Base-by-base conservation (phyloP, 1,140 invertebrate species). In the Hylyphantes graminicola region DNA sequence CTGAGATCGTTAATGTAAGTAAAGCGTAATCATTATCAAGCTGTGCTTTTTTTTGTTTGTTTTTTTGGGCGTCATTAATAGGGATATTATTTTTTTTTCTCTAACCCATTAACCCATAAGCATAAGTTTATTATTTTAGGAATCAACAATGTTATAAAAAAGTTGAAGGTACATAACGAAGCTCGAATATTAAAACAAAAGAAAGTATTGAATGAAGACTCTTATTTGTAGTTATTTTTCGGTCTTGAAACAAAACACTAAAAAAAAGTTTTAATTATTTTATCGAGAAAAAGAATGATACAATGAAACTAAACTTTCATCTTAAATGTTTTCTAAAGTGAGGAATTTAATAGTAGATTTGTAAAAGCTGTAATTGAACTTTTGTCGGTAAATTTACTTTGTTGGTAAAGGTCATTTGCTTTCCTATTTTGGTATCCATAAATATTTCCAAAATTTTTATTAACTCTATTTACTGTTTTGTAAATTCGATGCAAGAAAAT, bases 211-310 rank as follows among this genome's bases (percentile, higher is more conserved):
- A 54, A 21, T 78, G 63, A 5, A 5, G 35, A 2, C 5, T 1
- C 35, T 35, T 35, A 35, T 35, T 35, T 35, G 35, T 35, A 35
- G 35, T 35, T 35, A 35, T 70, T 70, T 70, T 70, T 50, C 50
- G 17, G 17, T 9, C 67, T 13, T n/a, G 0, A 15, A 11, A 21
- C 51, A 17, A 12, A 50, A 50, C 19, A 48, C 9, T 4, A 13
- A 78, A 78, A 63, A 78, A 65, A 64, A 54, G 51, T 78, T 73
- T 78, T 78, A 78, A 78, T 78, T 78, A 78, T 78, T 78, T 78
- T 70, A 11, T 55, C 35, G 50, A n/a, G 74, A 64, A 67, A 50
- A 19, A 65, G 48, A 54, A n/a, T 7, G 55, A 61, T 61, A 75
- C 35, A 75, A 51, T 11, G 21, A n/a, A 48, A 76, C 35, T 35